Percentiles rank a stretch among this genome's conserved stretches.
These are phyloP conservation scores for Electrona antarctica DNA, from an alignment of 2,113 vertebrate species.

Conservation along the genomic window DNA sequence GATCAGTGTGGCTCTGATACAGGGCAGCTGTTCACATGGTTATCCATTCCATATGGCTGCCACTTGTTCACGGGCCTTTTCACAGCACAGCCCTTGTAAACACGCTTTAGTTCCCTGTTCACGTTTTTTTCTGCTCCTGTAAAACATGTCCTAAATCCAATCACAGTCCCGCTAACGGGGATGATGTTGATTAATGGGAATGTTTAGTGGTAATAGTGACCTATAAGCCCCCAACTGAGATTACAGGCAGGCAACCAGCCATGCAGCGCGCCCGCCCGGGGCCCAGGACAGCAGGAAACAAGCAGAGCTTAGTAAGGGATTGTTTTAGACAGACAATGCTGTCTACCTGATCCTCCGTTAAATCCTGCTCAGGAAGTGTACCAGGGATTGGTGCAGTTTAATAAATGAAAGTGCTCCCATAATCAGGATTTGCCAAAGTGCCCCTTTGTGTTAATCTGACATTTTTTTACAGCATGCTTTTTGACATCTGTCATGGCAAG, in stretches of 20 bases:
- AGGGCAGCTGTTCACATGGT: conserved; percentile 72
- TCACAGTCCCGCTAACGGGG: conserved; percentile 69
- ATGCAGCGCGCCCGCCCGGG: conserved; percentile 37
- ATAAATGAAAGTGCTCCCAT: conserved; percentile 84
- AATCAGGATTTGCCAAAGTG: conserved; percentile 84
- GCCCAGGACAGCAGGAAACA: conserved; percentile 50
- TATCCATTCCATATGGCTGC: conserved; percentile 73
- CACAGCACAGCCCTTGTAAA: conserved; percentile 71
- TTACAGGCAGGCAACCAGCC: conserved; percentile 56
- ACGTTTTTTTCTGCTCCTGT: conserved; percentile 41
- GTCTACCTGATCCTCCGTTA: conserved; percentile 79
- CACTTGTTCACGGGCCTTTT: conserved; percentile 65
- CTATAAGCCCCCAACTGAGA: conserved; percentile 66
- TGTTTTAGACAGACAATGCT: conserved; percentile 79
- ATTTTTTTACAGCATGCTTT: conserved; percentile 80
- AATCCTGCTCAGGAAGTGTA: conserved; percentile 69
- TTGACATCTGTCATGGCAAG: conserved; percentile 80
- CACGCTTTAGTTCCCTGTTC: conserved; percentile 58
- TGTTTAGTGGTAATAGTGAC: conserved; percentile 64
- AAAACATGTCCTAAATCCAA: conserved; percentile 79
- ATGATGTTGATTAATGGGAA: conserved; percentile 72
- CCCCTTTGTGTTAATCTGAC: conserved; percentile 83
- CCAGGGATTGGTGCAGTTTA: conserved; percentile 79
- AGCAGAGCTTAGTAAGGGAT: conserved; percentile 72
- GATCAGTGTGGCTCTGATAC: conserved; percentile 43